A percentile compares a stretch with the other conserved stretches of the same genome.
Evolutionary conservation across 2,888 invertebrate genomes (phyloP).

Genomic region (Harpagoxenus sublaevis): DNA sequence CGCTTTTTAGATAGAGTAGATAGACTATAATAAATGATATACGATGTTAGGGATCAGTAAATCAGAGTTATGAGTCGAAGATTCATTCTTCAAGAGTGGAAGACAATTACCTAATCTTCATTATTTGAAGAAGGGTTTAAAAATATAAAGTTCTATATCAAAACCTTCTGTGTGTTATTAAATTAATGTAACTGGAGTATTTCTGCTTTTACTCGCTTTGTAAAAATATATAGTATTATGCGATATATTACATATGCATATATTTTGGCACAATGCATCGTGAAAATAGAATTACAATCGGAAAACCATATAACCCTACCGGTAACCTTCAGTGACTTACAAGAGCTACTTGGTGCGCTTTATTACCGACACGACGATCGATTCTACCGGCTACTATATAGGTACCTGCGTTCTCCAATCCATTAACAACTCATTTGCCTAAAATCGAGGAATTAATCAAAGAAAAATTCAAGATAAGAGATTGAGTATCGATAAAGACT

Average conservation of each 20-base stretch:
- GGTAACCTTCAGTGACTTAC: slow-evolving; percentile 77
- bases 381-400: slow-evolving; percentile 68
- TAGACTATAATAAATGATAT: not conserved
- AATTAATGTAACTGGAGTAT: not conserved
- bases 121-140: not conserved
- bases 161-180: not conserved
- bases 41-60: not conserved
- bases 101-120: not conserved
- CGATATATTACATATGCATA: not conserved
- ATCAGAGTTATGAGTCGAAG: not conserved
- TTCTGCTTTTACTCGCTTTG: not conserved
- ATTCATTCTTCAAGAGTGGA: not conserved
- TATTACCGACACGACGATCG: slow-evolving; percentile 83
- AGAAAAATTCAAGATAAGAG: not conserved
- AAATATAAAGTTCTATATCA: not conserved
- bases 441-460: not conserved
- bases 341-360: slow-evolving; percentile 73
- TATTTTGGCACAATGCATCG: not conserved
- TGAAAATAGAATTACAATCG: slow-evolving; percentile 46
- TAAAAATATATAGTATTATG: not conserved
- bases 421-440: slow-evolving; percentile 18
- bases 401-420: slow-evolving; percentile 41
- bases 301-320: slow-evolving; percentile 72
- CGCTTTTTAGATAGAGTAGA: not conserved
- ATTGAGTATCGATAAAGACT: not conserved